phyloP scores from a whole-genome alignment of 2,113 vertebrate genomes.

The Felis chaus region DNA sequence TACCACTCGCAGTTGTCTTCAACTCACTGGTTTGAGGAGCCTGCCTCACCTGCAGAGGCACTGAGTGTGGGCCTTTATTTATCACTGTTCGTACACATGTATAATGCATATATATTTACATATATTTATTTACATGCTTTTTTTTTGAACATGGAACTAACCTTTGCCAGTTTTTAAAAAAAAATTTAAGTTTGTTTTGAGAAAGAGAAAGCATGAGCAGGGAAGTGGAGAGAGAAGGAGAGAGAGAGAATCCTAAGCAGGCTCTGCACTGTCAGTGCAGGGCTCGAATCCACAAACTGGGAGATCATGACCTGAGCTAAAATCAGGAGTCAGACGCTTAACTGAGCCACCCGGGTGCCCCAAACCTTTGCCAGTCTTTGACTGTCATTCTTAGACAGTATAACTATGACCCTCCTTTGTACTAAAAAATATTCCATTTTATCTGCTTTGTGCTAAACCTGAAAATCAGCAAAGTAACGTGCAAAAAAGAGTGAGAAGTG shows the following conservation, averaged over 20 bases:
- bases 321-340: no score
- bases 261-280: no score
- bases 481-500: neutral
- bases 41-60: neutral
- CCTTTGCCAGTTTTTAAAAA: neutral
- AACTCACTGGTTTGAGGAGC: neutral
- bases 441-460: neutral
- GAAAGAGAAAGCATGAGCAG: no score
- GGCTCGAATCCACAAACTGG: no score
- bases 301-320: no score
- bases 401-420: neutral
- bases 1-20: neutral
- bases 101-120: neutral
- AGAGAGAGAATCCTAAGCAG: no score
- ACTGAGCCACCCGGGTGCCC: no score
- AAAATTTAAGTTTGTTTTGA: no score
- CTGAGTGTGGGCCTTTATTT: neutral
- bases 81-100: neutral
- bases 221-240: no score
- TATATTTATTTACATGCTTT: neutral
- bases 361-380: neutral
- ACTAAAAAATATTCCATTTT: neutral
- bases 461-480: neutral
- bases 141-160: neutral
- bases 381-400: neutral